Evolutionary conservation across 2,113 vertebrate genomes (phyloP), one percentile per base, ranked within the genome.

Genomic region (Calyptomena viridis): DNA sequence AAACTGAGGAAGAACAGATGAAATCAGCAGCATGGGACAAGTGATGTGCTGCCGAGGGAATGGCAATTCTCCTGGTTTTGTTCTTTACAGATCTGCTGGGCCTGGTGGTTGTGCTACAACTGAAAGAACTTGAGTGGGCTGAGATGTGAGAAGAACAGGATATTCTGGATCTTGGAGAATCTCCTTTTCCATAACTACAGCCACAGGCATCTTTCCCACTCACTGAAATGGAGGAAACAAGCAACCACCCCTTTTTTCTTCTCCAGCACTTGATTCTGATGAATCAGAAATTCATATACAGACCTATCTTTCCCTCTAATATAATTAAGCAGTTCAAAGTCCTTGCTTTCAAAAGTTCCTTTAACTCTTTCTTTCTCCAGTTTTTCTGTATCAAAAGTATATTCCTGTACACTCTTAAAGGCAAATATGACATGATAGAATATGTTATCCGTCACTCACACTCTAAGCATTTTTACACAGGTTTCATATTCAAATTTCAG

Each of bases 401-500:
- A 46, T 64, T 27, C 16, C 22, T 87, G 28, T 25, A 46, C 23
- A 10, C 27, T 44, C 17, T 78, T 82, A 91, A 92, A 88, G 93
- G 66, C 21, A 87, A 72, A 72, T 50, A 56, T 42, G 74, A 46
- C 33, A 75, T 20, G 47, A 85, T n/a, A 56, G 76, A 96, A 93
- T 35, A 12, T 35, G 84, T 77, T 84, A 93, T 47, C 90, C 83
- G n/a, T 83, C 46, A 19, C 92, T 96, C 91, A 95, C 49, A 91
- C 67, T 93, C 91, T 91, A 94, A 90, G 55, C 73, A 93, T 92
- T 97, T 77, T 95, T 95, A 92, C 82, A 93, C 17, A 89, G 72
- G 89, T 94, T 89, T 97, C 94, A 96, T 59, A 91, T 96, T 97
- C 84, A 97, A 97, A 97, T 97, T 95, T 95, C 94, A 97, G 93